These are phyloP conservation scores for Clitarchus hookeri DNA, from an alignment of 2,888 invertebrate genomes.

Conservation along the genomic window DNA sequence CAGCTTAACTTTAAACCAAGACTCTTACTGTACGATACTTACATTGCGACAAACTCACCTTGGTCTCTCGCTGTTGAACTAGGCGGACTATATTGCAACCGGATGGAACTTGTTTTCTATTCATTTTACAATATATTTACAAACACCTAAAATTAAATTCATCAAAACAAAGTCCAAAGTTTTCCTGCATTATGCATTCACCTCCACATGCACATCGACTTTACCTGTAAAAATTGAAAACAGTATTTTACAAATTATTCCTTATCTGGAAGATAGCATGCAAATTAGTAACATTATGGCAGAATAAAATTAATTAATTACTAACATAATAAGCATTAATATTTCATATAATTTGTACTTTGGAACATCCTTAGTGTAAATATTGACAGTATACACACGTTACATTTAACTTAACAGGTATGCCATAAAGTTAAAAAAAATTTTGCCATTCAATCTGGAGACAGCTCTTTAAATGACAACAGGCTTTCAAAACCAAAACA, in stretches of 20 bases:
- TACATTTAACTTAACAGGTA: background rate
- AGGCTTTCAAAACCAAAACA: background rate
- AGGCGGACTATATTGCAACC: conserved; percentile 46
- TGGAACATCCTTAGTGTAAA: background rate
- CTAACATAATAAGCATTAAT: background rate
- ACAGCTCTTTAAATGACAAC: conserved; percentile 1
- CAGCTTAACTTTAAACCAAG: too few species aligned
- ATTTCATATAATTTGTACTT: background rate
- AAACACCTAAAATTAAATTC: background rate
- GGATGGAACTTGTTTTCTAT: conserved; percentile 34
- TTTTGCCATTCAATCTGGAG: background rate
- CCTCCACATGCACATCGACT: background rate
- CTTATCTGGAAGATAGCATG: background rate
- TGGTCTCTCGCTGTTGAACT: conserved; percentile 47
- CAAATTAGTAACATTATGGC: background rate
- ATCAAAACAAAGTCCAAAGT: background rate
- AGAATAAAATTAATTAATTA: too few species aligned
- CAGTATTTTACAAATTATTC: background rate
- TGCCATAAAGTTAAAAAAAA: background rate
- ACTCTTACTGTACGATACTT: too few species aligned
- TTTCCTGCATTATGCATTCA: background rate
- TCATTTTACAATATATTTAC: conserved; percentile 30
- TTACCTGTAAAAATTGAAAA: background rate
- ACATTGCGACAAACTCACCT: conserved; percentile 46
- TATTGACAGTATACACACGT: background rate